Evolutionary conservation across 2,888 invertebrate genomes (phyloP).

Genomic region (Sinopyrophorus schimmeli): DNA sequence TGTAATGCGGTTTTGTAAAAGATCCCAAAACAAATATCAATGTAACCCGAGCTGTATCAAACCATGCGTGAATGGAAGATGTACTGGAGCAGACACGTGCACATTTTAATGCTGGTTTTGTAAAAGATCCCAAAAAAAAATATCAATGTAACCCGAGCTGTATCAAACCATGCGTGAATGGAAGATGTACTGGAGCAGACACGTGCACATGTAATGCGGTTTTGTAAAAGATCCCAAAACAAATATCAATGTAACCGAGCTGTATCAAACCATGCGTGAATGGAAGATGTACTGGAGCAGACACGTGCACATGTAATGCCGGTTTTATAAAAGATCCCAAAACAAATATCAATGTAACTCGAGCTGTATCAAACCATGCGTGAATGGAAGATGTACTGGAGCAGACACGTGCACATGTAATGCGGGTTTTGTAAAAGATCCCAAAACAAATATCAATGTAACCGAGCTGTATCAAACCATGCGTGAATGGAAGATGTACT

Average conservation of each 20-base stretch:
- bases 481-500: conserved; percentile 8
- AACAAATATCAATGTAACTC: conserved; percentile 11
- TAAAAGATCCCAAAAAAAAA: conserved; percentile 24
- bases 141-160: conserved; percentile 37
- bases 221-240: conserved; percentile 4
- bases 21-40: conserved; percentile 27
- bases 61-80: conserved; percentile 18
- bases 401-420: conserved; percentile 6
- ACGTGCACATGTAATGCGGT: conserved; percentile 27
- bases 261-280: conserved; percentile 7
- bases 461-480: conserved; percentile 6
- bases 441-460: conserved; percentile 8
- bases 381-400: conserved; percentile 5
- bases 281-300: conserved; percentile 4
- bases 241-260: conserved; percentile 8
- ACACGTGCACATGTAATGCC: conserved; percentile 6
- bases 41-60: conserved; percentile 46
- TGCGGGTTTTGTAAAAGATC: conserved; percentile 3
- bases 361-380: conserved; percentile 6
- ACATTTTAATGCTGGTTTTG: conserved; percentile 10
- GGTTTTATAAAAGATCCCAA: conserved; percentile 4
- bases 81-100: conserved; percentile 7
- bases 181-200: conserved; percentile 36
- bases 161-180: conserved; percentile 34
- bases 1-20: conserved; percentile 33